Percentiles rank a stretch among this genome's conserved stretches.
These are phyloP conservation scores for Gambusia affinis DNA, from an alignment of 2,113 vertebrate species.

Conservation along the genomic window DNA sequence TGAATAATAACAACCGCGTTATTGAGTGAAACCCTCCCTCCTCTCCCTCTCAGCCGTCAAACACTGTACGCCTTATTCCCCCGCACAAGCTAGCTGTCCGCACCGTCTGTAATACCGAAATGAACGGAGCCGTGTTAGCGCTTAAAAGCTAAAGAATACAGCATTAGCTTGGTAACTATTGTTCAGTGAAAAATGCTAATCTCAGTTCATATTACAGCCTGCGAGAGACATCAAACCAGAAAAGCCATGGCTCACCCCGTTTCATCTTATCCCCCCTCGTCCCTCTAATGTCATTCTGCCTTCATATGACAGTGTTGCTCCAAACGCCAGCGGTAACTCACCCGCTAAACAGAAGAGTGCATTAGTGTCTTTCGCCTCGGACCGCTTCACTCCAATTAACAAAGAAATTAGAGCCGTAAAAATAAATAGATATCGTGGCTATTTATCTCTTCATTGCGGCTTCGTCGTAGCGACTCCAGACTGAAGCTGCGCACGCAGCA, in stretches of 20 bases:
- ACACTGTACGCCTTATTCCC: not conserved
- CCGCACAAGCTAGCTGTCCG: conserved; percentile 41
- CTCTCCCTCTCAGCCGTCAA: not conserved
- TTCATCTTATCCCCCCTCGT: conserved; percentile 22
- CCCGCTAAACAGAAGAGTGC: conserved; percentile 18
- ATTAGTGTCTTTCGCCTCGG: not conserved
- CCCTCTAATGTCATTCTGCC: conserved; percentile 27
- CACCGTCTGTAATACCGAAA: not conserved
- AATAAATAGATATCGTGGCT: conserved; percentile 47
- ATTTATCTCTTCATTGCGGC: conserved; percentile 63
- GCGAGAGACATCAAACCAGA: not conserved
- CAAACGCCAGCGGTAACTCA: conserved; percentile 30
- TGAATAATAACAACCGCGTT: not conserved
- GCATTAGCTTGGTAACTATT: not conserved
- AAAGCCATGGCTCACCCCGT: conserved; percentile 15
- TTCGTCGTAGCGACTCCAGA: conserved; percentile 56
- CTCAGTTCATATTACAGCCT: not conserved
- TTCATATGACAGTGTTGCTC: not conserved
- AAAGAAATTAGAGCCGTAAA: not conserved
- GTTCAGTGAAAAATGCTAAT: not conserved
- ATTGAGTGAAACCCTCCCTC: not conserved
- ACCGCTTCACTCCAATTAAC: not conserved
- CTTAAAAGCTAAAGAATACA: not conserved
- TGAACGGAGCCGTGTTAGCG: no score
- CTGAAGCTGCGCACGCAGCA: conserved; percentile 76